Conservation (phyloP, 2,888 invertebrate species). For the Heteromyza rotundicornis region DNA sequence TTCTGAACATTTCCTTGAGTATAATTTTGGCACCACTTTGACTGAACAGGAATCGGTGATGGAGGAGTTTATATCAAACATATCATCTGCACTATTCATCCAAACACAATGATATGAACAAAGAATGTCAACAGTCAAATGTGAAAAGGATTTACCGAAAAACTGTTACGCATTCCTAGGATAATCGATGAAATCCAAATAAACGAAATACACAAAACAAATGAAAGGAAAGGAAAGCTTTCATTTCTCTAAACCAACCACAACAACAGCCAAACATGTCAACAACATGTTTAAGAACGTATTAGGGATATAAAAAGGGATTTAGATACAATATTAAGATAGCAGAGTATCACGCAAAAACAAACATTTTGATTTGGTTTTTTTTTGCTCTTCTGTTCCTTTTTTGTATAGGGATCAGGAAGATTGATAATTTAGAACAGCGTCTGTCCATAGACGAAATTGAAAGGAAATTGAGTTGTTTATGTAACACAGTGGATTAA, state of each 20-base stretch:
- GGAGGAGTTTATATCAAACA: no score
- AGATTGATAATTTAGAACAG: constrained; percentile 49
- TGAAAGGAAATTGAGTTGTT: constrained; percentile 43
- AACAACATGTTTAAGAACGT: constrained; percentile 52
- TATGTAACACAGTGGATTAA: constrained; percentile 25
- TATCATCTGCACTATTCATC: no score
- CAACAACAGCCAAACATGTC: constrained; percentile 33
- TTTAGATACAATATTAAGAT: constrained; percentile 43
- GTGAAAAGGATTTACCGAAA: no score
- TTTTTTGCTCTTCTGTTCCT: no score
- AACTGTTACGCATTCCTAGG: no score
- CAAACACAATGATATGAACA: no score
- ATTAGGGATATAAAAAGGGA: constrained; percentile 54
- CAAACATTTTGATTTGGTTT: no score
- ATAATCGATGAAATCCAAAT: neutral
- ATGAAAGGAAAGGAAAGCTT: neutral
- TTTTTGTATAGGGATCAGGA: constrained; percentile 25
- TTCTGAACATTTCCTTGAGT: no score
- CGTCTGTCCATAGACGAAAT: constrained; percentile 6
- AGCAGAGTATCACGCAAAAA: constrained; percentile 40
- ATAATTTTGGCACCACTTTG: no score
- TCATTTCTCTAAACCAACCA: no score
- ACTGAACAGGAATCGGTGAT: no score
- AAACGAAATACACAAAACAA: neutral
- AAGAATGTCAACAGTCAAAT: no score